Conservation (phyloP, 2,888 invertebrate genomes). For the Spialia ferax region DNA sequence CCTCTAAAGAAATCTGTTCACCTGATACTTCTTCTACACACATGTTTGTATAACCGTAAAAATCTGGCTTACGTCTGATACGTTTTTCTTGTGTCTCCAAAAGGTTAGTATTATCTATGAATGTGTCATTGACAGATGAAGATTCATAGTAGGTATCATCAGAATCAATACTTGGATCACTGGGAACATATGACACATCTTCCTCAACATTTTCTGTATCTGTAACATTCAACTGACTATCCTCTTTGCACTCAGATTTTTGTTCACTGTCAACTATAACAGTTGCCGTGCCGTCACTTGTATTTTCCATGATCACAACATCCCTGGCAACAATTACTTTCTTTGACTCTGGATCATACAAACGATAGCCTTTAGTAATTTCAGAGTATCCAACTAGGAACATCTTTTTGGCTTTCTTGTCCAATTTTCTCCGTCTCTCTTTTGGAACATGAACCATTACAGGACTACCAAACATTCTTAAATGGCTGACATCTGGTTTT, state of each 20-base stretch:
- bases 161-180: neutral
- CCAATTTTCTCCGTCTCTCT: constrained; percentile 25
- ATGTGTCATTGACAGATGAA: neutral
- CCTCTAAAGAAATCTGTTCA: neutral
- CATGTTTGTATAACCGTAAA: neutral
- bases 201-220: neutral
- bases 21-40: constrained; percentile 9
- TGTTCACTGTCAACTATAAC: no score
- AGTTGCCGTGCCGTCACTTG: neutral
- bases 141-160: neutral
- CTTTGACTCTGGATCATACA: constrained; percentile 41
- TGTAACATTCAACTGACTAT: neutral
- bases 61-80: constrained; percentile 5
- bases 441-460: constrained; percentile 47
- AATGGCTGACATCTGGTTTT: constrained; percentile 44
- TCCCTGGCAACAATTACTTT: neutral
- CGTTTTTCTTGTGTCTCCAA: neutral
- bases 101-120: neutral
- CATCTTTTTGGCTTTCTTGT: constrained; percentile 4
- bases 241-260: neutral
- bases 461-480: constrained; percentile 24
- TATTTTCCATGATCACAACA: constrained; percentile 14
- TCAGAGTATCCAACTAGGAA: constrained; percentile 44
- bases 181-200: neutral
- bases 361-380: constrained; percentile 48